Base-by-base conservation (phyloP, 2,888 invertebrate genomes). In the Xestia rhomboidea region DNA sequence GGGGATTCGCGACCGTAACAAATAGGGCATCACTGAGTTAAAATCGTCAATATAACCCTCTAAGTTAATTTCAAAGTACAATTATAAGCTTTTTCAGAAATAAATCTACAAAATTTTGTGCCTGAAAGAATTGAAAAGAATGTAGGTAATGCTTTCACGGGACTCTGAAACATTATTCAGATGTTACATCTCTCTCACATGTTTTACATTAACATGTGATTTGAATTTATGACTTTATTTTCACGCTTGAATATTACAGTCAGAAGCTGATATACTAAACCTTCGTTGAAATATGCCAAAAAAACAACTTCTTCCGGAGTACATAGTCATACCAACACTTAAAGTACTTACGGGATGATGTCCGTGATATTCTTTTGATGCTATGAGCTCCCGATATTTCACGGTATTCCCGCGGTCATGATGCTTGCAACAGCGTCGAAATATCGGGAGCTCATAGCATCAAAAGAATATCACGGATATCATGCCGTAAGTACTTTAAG, bases 181-280 rank as follows among this genome's bases (percentile, higher is more conserved):
- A 51, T 38, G 38, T 75, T 64, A 76, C 68, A 83, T 77, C 75
- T 66, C 66, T 64, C 67, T 51, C 49, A 34, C 62, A 64, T 76
- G 75, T 81, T 66, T 77, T 49, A 66, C 27, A 85, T 85, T 84
- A 71, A 51, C 87, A 87, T 85, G 46, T 68, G 66, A 81, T 87
- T 85, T 79, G 76, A 86, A 87, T 87, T 68, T 86, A 83, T 68
- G 78, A 73, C 66, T 78, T 51, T 64, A 71, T 69, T 27, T 77
- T 63, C 62, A 44, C 18, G 30, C 13, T 44, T 63, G 38, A 38
- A 38, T 63, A 15, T n/a, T n/a, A 63, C 46, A 21, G 7, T 18
- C 27, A 18, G 60, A 30, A 18, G 13, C 13, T 5, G 27, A 2
- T 1, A 4, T 34, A 34, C 6, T 5, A 2, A 27, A 57, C 2